phyloP scores from a whole-genome alignment of 2,888 invertebrate species.

The Teleiodes luculella region DNA sequence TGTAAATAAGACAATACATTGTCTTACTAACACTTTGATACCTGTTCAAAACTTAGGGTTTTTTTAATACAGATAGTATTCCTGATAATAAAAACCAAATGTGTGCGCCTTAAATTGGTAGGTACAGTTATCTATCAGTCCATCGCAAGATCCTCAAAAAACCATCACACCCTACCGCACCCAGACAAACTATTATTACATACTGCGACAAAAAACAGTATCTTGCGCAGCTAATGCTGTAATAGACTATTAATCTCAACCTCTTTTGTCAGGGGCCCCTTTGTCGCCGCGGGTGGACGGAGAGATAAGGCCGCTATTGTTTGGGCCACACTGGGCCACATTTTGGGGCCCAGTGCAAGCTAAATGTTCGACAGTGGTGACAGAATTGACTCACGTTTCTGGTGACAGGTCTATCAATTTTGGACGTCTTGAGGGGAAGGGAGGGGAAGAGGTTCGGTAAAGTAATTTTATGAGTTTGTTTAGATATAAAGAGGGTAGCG shows the following conservation, averaged over 20 bases:
- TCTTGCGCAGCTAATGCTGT: slow-evolving; percentile 8
- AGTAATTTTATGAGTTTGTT: too few species aligned
- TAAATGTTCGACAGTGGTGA: background rate
- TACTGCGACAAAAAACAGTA: background rate
- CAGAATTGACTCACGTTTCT: background rate
- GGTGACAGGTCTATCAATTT: background rate
- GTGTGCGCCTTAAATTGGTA: too few species aligned
- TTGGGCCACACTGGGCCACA: background rate
- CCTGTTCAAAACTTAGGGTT: too few species aligned
- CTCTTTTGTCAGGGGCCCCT: background rate
- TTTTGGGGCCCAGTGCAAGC: background rate
- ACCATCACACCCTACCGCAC: background rate
- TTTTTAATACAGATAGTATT: too few species aligned
- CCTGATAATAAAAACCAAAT: too few species aligned
- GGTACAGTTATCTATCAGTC: too few species aligned
- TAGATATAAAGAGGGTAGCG: too few species aligned
- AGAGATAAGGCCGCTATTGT: background rate
- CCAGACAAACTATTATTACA: background rate
- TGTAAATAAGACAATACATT: too few species aligned
- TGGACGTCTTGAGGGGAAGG: background rate
- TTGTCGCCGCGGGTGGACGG: slow-evolving; percentile 5
- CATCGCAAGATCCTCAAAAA: background rate
- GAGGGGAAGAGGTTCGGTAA: too few species aligned
- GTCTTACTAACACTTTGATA: too few species aligned
- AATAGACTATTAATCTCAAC: slow-evolving; percentile 19